Base-by-base conservation (phyloP, 2,888 invertebrate species). In the Xylophagus ater region DNA sequence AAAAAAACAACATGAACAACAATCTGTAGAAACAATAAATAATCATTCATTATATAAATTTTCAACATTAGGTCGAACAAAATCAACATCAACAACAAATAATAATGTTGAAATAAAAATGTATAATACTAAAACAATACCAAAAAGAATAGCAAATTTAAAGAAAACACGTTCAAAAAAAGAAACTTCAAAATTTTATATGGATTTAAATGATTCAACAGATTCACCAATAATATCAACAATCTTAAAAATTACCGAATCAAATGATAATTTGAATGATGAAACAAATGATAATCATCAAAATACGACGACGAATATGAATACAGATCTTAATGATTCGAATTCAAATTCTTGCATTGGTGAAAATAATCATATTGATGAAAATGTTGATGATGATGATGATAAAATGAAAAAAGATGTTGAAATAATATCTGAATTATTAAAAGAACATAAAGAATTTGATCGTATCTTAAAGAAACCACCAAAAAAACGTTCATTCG, bases 401-500 rank as follows among this genome's bases (percentile, higher is more conserved):
- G 10, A 10, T 9, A 25, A 31, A 25, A 14, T 61, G 72, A 85
- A 62, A 79, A 56, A 58, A 12, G 65, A 65, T 48, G 58, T 61
- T 0, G 58, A 65, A 37, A 63, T 89, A 33, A 85, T 89, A 34
- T 78, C 85, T 1, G 86, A 86, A 55, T 67, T 88, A 10, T 64
- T 89, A 4, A 77, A 86, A 74, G 81, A 86, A 56, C 86, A 82
- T 54, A 73, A 81, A 50, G 86, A 86, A 46, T 85, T 87, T 48
- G 82, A 86, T 49, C 78, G 81, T 47, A 69, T 85, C 29, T 66
- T 84, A 18, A 82, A 81, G 49, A 81, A 82, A 51, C 82, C 81
- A 51, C 76, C 81, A 45, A 71, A 63, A 59, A 65, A 65, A 51
- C 61, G 59, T 14, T 54, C 57, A 0, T 24, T 46, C 3, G 58